phyloP scores from a whole-genome alignment of 2,888 invertebrate genomes.

The Lithophane ornitopus region DNA sequence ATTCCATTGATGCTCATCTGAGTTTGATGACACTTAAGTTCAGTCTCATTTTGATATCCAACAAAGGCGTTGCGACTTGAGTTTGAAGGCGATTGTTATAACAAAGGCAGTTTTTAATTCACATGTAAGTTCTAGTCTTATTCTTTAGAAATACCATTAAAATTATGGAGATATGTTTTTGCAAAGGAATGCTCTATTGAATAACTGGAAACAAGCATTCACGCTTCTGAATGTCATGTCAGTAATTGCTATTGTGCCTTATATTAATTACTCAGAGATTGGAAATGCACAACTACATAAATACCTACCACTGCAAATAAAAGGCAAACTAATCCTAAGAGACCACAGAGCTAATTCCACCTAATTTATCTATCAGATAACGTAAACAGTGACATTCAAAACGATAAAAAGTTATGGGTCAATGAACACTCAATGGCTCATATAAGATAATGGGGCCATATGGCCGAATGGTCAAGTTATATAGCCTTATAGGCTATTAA shows the following conservation, averaged over 20 bases:
- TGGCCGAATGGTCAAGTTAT: slow-evolving; percentile 59
- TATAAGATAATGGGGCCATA: slow-evolving; percentile 60
- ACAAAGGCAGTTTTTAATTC: background rate
- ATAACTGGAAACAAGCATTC: background rate
- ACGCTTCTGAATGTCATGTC: background rate
- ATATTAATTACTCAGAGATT: background rate
- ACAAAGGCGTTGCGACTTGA: slow-evolving; percentile 11
- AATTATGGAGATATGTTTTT: background rate
- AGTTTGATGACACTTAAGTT: slow-evolving; percentile 57
- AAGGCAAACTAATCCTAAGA: background rate
- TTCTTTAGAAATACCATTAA: background rate
- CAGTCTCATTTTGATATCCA: slow-evolving; percentile 29
- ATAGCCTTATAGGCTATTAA: slow-evolving; percentile 48
- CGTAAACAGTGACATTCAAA: slow-evolving; percentile 33
- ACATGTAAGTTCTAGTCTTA: background rate
- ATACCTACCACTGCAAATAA: background rate
- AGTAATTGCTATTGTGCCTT: background rate
- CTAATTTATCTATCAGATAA: slow-evolving; percentile 36
- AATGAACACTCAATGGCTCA: slow-evolving; percentile 51
- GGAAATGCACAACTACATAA: background rate
- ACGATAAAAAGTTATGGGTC: slow-evolving; percentile 52
- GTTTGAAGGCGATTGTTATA: background rate
- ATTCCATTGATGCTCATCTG: slow-evolving; percentile 62
- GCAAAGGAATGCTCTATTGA: background rate
- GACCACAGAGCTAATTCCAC: slow-evolving; percentile 8